These are phyloP conservation scores for Heloderma charlesbogerti DNA, from an alignment of 2,113 vertebrate species.

Conservation along the genomic window DNA sequence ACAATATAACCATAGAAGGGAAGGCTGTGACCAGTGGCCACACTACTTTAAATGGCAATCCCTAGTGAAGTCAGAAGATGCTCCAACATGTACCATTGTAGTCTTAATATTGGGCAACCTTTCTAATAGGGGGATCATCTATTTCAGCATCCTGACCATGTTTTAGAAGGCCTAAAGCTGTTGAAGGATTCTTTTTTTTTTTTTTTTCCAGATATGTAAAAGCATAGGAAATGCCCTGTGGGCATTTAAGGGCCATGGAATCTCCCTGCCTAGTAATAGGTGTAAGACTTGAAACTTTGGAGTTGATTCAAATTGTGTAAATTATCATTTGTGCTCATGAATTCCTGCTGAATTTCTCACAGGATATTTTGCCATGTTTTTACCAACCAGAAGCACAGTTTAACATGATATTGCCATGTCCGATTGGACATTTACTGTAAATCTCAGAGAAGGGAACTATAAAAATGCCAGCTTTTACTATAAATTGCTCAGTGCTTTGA, in stretches of 20 bases:
- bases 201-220: conserved; percentile 36
- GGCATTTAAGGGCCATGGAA: conserved; percentile 5
- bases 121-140: conserved; percentile 4
- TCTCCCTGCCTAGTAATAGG: not conserved
- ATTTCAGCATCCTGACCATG: not conserved
- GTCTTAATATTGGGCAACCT: conserved; percentile 22
- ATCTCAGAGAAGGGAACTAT: conserved; percentile 25
- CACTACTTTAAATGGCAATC: not conserved
- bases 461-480: conserved; percentile 1
- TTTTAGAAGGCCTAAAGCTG: not conserved
- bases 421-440: not conserved
- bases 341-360: conserved; percentile 1
- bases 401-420: conserved; percentile 13
- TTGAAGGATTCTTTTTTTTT: not conserved
- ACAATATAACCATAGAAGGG: no score
- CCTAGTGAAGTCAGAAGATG: not conserved
- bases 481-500: conserved; percentile 31
- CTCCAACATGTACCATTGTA: not conserved
- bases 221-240: not conserved
- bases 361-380: conserved; percentile 23
- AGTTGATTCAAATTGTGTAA: not conserved
- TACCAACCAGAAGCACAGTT: not conserved
- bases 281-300: not conserved
- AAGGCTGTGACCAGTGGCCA: no score
- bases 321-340: not conserved